phyloP scores from a whole-genome alignment of 2,888 invertebrate species.

The Urechis unicinctus region DNA sequence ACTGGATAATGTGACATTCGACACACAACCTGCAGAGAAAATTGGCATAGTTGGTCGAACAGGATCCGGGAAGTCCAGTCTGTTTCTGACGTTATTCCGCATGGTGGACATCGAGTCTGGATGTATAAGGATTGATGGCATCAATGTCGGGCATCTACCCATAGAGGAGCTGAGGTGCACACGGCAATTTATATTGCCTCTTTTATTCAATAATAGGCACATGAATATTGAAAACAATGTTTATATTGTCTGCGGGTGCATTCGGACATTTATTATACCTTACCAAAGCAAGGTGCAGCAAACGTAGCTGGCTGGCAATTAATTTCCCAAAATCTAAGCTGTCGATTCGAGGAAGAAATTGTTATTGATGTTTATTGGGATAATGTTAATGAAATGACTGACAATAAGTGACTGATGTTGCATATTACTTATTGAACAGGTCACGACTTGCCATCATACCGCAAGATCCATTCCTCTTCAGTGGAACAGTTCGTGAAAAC shows the following conservation, averaged over 20 bases:
- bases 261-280: too few species aligned
- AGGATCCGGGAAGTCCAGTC: conserved; percentile 87
- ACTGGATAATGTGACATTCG: conserved; percentile 66
- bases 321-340: too few species aligned
- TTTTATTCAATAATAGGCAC: too few species aligned
- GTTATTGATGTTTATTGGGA: too few species aligned
- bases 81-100: conserved; percentile 73
- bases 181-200: too few species aligned
- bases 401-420: too few species aligned
- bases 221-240: too few species aligned
- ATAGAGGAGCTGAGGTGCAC: conserved; percentile 71
- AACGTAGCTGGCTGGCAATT: too few species aligned
- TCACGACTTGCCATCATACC: conserved; percentile 52
- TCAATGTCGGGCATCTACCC: conserved; percentile 67
- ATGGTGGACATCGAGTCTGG: conserved; percentile 68
- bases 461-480: conserved; percentile 87
- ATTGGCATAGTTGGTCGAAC: conserved; percentile 63
- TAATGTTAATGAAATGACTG: too few species aligned
- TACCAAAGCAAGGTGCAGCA: too few species aligned
- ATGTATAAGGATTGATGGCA: conserved; percentile 71
- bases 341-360: too few species aligned
- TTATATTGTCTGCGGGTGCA: too few species aligned
- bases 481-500: conserved; percentile 81
- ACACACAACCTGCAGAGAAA: conserved; percentile 52
- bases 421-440: background rate